These are phyloP conservation scores for Dermolepida albohirtum DNA, from an alignment of 2,888 invertebrate genomes.

Conservation along the genomic window DNA sequence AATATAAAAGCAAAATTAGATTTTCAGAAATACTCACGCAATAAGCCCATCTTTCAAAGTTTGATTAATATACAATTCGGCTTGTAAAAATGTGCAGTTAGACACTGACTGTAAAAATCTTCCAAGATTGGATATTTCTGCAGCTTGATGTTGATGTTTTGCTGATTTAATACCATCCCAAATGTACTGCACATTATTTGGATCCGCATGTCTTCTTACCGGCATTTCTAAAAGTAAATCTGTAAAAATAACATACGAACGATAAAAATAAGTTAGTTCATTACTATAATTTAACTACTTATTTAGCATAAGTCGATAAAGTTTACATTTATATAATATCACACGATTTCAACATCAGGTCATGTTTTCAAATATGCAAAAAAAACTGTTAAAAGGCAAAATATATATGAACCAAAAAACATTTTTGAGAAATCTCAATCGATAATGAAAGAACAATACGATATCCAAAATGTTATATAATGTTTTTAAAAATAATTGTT, in stretches of 20 bases:
- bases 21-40: conserved; percentile 53
- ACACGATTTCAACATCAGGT: too few relatives aligned
- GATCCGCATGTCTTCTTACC: conserved; percentile 61
- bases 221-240: conserved; percentile 57
- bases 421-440: too few relatives aligned
- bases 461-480: too few relatives aligned
- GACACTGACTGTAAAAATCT: conserved; percentile 58
- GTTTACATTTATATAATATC: too few relatives aligned
- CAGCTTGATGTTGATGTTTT: conserved; percentile 49
- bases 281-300: too few relatives aligned
- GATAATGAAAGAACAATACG: too few relatives aligned
- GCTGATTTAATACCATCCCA: conserved; percentile 62
- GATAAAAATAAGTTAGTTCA: too few relatives aligned
- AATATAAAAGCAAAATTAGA: neutral
- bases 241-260: neutral
- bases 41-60: conserved; percentile 60
- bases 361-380: too few relatives aligned
- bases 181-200: conserved; percentile 60
- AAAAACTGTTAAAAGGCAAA: too few relatives aligned
- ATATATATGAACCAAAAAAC: too few relatives aligned
- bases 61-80: conserved; percentile 59
- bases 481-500: too few relatives aligned
- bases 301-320: too few relatives aligned
- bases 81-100: conserved; percentile 55
- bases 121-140: conserved; percentile 56